These are phyloP conservation scores for Ficedula albicollis DNA, from an alignment of 2,797 vertebrate species.

Conservation along the genomic window DNA sequence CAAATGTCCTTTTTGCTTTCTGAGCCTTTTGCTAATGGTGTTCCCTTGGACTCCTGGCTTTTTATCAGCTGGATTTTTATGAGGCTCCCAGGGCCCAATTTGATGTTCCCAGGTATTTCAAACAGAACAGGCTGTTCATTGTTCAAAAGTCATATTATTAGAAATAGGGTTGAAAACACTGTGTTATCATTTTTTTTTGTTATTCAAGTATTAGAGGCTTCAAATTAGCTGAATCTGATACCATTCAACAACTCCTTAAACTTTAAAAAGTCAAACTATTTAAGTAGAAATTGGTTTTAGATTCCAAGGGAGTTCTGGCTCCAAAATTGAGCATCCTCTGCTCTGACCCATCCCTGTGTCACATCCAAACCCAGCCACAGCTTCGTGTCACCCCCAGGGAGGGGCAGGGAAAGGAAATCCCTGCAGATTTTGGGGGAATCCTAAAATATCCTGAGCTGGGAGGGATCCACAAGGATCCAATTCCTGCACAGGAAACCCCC, in stretches of 20 bases:
- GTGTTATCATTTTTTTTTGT: too few relatives aligned
- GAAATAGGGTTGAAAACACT: background rate
- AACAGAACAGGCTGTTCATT: background rate
- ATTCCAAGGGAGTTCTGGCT: background rate
- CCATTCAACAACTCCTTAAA: background rate
- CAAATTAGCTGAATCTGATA: background rate
- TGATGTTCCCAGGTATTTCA: slow-evolving; percentile 49
- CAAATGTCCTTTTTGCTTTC: background rate
- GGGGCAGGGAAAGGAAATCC: background rate
- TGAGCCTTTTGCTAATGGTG: background rate
- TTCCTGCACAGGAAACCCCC: background rate
- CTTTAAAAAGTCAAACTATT: background rate
- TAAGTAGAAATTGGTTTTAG: background rate
- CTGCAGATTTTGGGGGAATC: background rate
- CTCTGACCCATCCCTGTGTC: background rate
- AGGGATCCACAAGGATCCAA: background rate
- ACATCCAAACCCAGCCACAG: background rate
- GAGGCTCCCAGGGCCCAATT: background rate
- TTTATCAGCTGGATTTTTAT: slow-evolving; percentile 26
- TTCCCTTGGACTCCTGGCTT: background rate
- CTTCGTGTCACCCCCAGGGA: rapidly evolving
- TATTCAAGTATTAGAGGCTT: background rate
- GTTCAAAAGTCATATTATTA: background rate
- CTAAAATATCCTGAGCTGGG: background rate
- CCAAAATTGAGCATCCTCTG: background rate